A percentile compares a stretch with the other conserved stretches of the same genome.
These are phyloP conservation scores for Balaeniceps rex DNA, from an alignment of 2,113 vertebrate genomes.

Conservation along the genomic window DNA sequence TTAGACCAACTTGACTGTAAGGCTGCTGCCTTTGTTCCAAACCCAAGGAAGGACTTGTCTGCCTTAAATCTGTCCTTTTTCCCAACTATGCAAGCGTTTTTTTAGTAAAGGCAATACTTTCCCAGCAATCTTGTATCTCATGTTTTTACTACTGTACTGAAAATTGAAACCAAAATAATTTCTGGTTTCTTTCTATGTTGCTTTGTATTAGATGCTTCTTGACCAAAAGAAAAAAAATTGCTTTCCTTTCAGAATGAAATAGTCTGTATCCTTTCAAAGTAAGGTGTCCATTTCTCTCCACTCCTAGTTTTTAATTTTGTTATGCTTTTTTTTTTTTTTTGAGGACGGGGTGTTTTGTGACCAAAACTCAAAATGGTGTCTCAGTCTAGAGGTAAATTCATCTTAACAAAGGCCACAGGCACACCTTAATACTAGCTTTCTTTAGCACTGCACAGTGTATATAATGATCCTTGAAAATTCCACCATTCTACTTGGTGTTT, in stretches of 20 bases:
- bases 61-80: background rate
- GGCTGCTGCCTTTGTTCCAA: background rate
- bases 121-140: background rate
- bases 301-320: background rate
- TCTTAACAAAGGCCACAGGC: background rate
- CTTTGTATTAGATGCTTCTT: background rate
- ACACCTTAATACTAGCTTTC: background rate
- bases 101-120: background rate
- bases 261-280: background rate
- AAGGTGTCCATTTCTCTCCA: background rate
- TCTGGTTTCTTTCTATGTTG: background rate
- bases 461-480: slow-evolving; percentile 34
- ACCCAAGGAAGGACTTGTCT: background rate
- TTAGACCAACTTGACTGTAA: background rate
- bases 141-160: background rate
- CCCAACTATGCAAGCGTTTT: background rate
- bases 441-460: background rate
- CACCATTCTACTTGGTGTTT: slow-evolving; percentile 9
- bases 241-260: background rate
- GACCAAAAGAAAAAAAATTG: background rate
- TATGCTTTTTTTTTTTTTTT: background rate
- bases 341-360: background rate
- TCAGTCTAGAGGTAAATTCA: background rate
- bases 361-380: background rate
- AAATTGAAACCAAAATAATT: background rate